phyloP scores from a whole-genome alignment of 2,888 invertebrate genomes.

The Drosophila fungiperda region DNA sequence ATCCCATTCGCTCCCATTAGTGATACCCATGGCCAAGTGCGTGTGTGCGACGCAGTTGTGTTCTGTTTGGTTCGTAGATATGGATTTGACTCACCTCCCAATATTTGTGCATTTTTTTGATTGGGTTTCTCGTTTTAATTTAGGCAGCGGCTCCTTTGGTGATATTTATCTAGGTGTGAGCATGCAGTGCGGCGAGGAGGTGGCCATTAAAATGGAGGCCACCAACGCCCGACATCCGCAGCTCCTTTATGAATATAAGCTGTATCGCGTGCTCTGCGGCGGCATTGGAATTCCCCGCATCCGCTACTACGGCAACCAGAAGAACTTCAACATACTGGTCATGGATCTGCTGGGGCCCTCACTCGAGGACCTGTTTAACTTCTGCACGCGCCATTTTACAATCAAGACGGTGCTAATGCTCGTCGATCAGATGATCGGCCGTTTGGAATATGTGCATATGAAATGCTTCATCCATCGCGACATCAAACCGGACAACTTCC shows the following conservation, averaged over 20 bases:
- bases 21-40: not conserved
- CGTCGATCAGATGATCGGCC: constrained; percentile 96
- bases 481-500: constrained; percentile 98
- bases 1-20: constrained; percentile 2
- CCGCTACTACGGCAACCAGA: constrained; percentile 97
- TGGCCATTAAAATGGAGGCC: constrained; percentile 99
- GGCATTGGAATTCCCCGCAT: constrained; percentile 98
- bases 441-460: constrained; percentile 99
- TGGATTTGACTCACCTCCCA: not conserved
- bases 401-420: constrained; percentile 99
- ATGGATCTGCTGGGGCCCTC: constrained; percentile 99
- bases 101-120: not conserved
- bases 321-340: constrained; percentile 98
- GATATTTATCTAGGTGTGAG: constrained; percentile 99
- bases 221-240: constrained; percentile 99
- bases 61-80: constrained; percentile 2
- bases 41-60: constrained; percentile 3
- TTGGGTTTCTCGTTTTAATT: not conserved
- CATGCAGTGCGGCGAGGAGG: constrained; percentile 97
- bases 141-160: constrained; percentile 97
- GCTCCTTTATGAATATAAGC: constrained; percentile 98
- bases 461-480: constrained; percentile 99
- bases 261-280: constrained; percentile 99
- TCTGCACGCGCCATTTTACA: constrained; percentile 99
- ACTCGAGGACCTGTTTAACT: constrained; percentile 99